Conservation (phyloP, 2,797 vertebrate genomes). For the Spinus pinus region DNA sequence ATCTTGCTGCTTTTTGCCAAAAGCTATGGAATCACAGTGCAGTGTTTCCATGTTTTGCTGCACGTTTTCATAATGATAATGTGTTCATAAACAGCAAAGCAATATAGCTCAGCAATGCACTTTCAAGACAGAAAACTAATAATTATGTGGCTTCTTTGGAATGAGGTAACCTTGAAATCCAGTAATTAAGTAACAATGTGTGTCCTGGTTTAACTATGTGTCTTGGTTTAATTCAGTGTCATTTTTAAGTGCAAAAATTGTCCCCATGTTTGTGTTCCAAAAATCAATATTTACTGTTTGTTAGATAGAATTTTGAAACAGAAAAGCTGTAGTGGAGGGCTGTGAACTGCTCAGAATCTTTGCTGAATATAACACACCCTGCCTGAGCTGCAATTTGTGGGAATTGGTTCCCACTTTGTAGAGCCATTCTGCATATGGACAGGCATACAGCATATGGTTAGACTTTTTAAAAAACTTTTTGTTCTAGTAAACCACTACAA, state of each 20-base stretch:
- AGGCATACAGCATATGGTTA: not conserved
- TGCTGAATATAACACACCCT: not conserved
- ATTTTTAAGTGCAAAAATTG: not conserved
- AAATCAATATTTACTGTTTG: not conserved
- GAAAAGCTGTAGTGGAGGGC: not conserved
- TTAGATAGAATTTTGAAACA: not conserved
- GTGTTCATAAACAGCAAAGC: not conserved
- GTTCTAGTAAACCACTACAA: not conserved
- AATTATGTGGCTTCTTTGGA: not conserved
- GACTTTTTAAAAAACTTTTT: not conserved
- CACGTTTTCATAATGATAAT: not conserved
- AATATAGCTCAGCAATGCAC: not conserved
- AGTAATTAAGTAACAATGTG: constrained; percentile 1
- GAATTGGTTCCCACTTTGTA: not conserved
- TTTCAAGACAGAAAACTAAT: not conserved
- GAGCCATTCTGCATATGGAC: not conserved
- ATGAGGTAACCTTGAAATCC: not conserved
- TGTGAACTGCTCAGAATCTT: not conserved
- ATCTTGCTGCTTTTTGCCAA: constrained; percentile 30
- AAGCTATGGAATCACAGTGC: not conserved
- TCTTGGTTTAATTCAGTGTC: not conserved
- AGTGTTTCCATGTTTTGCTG: constrained; percentile 3
- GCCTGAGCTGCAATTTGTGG: not conserved
- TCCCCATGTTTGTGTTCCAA: not conserved
- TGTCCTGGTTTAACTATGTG: not conserved